Percentiles rank a stretch among this genome's conserved stretches.
Evolutionary conservation across 2,888 invertebrate species (phyloP).

Genomic region (Herminia tarsipennalis): DNA sequence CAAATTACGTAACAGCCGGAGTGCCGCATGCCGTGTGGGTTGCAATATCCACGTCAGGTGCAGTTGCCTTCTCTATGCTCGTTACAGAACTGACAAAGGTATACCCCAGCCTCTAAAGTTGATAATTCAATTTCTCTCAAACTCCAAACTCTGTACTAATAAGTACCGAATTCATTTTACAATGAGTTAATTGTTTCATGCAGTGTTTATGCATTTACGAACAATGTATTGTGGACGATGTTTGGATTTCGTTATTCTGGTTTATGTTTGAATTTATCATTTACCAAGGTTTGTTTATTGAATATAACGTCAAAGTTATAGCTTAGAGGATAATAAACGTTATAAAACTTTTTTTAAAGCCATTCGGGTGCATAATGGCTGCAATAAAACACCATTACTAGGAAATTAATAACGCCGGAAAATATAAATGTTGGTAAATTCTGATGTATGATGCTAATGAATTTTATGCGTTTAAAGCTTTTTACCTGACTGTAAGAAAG

Average conservation of each 20-base stretch:
- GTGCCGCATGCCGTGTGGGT: neutral
- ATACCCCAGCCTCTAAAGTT: conserved; percentile 25
- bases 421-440: no score
- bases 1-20: conserved; percentile 22
- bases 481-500: no score
- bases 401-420: no score
- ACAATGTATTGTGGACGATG: conserved; percentile 10
- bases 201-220: conserved; percentile 15
- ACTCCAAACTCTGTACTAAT: conserved; percentile 32
- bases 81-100: conserved; percentile 21
- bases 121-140: conserved; percentile 36
- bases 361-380: no score
- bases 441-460: no score
- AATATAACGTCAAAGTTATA: no score
- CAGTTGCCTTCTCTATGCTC: conserved; percentile 16
- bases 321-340: no score
- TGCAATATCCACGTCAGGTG: conserved; percentile 29
- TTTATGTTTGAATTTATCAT: no score
- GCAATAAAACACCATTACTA: no score
- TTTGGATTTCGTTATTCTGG: neutral
- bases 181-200: conserved; percentile 14
- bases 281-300: no score
- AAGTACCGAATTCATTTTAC: conserved; percentile 25
- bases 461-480: no score
- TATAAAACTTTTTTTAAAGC: no score